These are phyloP conservation scores for Triplophysa siluroides DNA, from an alignment of 2,113 vertebrate species.

Conservation along the genomic window DNA sequence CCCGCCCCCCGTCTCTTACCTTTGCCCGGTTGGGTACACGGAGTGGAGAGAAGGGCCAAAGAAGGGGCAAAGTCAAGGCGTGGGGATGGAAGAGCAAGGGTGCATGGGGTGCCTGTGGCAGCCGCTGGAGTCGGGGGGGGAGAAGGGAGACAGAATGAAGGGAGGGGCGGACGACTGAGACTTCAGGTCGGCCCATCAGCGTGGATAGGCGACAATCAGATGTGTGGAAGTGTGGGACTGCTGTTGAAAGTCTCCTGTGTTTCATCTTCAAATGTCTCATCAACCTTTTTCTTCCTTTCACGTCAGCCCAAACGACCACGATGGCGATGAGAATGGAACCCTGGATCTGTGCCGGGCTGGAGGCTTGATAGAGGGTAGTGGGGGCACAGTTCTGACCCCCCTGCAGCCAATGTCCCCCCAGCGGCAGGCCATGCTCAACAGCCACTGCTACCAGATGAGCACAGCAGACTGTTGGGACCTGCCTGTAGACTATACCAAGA, in stretches of 20 bases:
- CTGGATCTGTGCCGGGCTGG: conserved; percentile 80
- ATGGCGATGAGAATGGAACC: conserved; percentile 86
- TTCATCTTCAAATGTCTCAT: background rate
- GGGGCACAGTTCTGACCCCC: conserved; percentile 89
- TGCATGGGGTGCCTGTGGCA: no score
- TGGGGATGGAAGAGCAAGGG: no score
- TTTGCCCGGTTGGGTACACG: no score
- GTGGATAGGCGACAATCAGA: background rate
- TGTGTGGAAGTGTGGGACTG: background rate
- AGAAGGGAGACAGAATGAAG: no score
- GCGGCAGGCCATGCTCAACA: conserved; percentile 90
- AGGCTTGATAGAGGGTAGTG: conserved; percentile 83
- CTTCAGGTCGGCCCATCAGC: no score
- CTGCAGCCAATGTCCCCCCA: conserved; percentile 98
- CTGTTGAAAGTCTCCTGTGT: background rate
- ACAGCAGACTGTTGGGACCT: conserved; percentile 95
- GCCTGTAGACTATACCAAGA: conserved; percentile 95
- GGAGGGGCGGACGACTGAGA: no score
- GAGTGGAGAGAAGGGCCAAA: no score
- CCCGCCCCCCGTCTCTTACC: no score
- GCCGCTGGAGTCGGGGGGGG: no score
- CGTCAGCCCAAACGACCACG: conserved; percentile 82
- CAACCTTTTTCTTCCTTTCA: background rate
- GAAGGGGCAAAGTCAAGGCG: no score
- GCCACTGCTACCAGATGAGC: conserved; percentile 91